A percentile compares a stretch with the other conserved stretches of the same genome.
Evolutionary conservation across 2,888 invertebrate genomes (phyloP).

Genomic region (Pseudococcus longispinus): DNA sequence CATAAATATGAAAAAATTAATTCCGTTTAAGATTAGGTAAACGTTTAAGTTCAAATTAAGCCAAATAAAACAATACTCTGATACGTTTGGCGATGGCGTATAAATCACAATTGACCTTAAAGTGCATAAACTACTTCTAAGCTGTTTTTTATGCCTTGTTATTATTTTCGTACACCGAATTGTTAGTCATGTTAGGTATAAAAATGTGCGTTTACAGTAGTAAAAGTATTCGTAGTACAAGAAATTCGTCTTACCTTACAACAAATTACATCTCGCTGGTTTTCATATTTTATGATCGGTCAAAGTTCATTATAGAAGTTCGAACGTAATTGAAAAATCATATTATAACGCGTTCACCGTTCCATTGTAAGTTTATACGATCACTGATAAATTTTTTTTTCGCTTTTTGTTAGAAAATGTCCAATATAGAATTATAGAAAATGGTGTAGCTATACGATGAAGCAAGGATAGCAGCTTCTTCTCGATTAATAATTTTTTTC

Average conservation of each 20-base stretch:
- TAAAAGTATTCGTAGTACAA: neutral
- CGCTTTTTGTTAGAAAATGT: neutral
- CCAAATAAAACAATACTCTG: too few species aligned
- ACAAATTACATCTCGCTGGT: neutral
- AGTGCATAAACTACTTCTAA: too few species aligned
- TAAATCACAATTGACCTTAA: too few species aligned
- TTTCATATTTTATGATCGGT: neutral
- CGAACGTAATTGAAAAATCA: neutral
- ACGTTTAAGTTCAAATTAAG: too few species aligned
- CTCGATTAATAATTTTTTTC: constrained; percentile 28
- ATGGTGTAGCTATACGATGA: neutral
- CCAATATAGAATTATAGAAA: neutral
- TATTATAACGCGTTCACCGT: neutral
- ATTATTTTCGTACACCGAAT: too few species aligned
- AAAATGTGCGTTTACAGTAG: too few species aligned
- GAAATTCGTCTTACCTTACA: neutral
- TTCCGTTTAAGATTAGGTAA: too few species aligned
- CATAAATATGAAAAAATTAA: too few species aligned
- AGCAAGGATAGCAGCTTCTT: constrained; percentile 54
- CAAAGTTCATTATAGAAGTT: neutral
- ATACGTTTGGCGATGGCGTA: too few species aligned
- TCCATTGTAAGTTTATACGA: neutral
- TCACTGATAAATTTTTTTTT: neutral
- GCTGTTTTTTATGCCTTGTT: too few species aligned
- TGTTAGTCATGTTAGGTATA: too few species aligned